These are phyloP conservation scores for Perdita meconis DNA, from an alignment of 2,888 invertebrate genomes.

Conservation along the genomic window DNA sequence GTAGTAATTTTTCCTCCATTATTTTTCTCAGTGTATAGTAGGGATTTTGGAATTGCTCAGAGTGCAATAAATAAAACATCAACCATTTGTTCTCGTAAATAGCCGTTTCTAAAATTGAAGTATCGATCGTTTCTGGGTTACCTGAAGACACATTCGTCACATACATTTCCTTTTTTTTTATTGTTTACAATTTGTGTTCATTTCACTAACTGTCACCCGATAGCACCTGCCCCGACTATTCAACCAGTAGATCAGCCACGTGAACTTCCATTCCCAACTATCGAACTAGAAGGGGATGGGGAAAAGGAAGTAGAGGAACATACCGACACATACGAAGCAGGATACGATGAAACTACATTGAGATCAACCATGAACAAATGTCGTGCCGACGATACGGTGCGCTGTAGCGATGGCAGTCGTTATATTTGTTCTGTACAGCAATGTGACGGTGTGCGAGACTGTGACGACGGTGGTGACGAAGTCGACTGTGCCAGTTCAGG, in stretches of 20 bases:
- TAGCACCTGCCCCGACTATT: neutral
- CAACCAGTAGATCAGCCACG: constrained; percentile 17
- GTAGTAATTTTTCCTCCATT: too few species aligned
- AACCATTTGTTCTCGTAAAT: neutral
- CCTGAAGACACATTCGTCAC: neutral
- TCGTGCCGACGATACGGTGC: constrained; percentile 85
- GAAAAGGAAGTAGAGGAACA: too few species aligned
- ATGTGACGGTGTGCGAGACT: constrained; percentile 89
- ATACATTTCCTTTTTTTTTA: neutral
- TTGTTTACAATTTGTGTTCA: constrained; percentile 14
- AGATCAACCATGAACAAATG: constrained; percentile 78
- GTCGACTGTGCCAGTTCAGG: constrained; percentile 62
- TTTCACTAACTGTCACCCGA: constrained; percentile 4
- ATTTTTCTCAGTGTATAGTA: too few species aligned
- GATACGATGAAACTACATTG: constrained; percentile 8
- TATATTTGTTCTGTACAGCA: constrained; percentile 86
- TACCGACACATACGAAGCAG: neutral
- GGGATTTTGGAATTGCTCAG: too few species aligned
- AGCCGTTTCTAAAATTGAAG: neutral
- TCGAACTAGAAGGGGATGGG: too few species aligned
- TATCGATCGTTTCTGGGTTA: neutral
- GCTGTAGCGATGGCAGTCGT: constrained; percentile 85
- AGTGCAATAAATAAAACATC: too few species aligned
- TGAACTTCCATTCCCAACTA: too few species aligned
- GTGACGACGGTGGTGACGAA: constrained; percentile 90